These are phyloP conservation scores for Acanthisitta chloris DNA, from an alignment of 2,113 vertebrate genomes.

Conservation along the genomic window DNA sequence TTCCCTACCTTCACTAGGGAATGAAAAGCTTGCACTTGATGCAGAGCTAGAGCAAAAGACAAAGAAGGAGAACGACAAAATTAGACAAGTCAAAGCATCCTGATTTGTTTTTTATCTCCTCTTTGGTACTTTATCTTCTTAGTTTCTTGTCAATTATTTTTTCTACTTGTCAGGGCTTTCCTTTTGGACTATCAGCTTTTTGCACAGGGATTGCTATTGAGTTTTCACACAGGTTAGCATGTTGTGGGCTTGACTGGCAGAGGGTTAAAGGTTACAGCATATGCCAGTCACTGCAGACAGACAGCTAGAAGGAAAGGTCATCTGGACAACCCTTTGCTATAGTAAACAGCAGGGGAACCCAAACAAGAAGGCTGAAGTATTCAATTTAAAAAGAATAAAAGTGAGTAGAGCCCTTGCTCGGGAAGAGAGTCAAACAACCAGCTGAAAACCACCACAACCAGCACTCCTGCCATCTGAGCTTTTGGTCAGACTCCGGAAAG, in stretches of 20 bases:
- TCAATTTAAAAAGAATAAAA: not conserved
- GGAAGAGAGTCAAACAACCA: not conserved
- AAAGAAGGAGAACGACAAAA: slow-evolving; percentile 3
- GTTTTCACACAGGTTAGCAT: not conserved
- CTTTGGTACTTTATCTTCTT: not conserved
- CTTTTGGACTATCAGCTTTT: not conserved
- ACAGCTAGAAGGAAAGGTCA: not conserved
- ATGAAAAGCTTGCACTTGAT: not conserved
- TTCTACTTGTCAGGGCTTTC: not conserved
- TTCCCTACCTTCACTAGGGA: not conserved
- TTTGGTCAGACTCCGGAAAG: not conserved
- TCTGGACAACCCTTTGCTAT: not conserved
- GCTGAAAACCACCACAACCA: not conserved
- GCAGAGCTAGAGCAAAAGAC: not conserved
- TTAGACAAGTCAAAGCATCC: not conserved
- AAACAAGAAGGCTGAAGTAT: not conserved
- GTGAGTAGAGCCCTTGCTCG: not conserved
- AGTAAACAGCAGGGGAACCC: not conserved
- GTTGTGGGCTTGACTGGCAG: not conserved
- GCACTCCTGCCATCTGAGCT: not conserved
- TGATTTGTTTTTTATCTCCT: not conserved
- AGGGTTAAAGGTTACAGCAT: not conserved
- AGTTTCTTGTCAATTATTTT: not conserved
- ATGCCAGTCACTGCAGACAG: not conserved
- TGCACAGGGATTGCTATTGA: not conserved